These are phyloP conservation scores for Adelphocoris suturalis DNA, from an alignment of 2,888 invertebrate species.

Conservation along the genomic window DNA sequence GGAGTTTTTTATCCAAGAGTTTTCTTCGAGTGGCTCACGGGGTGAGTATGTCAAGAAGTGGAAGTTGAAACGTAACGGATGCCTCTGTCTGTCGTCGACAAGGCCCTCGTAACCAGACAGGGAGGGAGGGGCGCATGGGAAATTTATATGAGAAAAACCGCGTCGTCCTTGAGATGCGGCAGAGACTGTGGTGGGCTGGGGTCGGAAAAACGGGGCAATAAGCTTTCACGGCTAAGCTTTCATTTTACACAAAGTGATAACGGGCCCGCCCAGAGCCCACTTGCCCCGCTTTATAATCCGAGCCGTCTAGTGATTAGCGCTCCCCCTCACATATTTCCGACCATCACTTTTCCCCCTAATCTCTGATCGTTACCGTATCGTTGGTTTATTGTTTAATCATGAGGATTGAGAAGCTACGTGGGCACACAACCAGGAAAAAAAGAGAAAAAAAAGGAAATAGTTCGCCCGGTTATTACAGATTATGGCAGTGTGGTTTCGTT, in stretches of 20 bases:
- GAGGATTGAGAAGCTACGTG: background rate
- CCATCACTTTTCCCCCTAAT: constrained; percentile 11
- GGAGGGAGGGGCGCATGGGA: background rate
- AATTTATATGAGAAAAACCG: background rate
- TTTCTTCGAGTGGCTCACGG: no score
- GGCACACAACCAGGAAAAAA: background rate
- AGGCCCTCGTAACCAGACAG: background rate
- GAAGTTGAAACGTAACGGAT: no score
- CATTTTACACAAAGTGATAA: constrained; percentile 30
- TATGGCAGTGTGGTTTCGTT: no score
- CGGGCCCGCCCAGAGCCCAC: background rate
- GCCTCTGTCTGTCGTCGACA: background rate
- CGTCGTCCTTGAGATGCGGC: background rate
- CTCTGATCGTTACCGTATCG: constrained; percentile 39
- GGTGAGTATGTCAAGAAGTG: no score
- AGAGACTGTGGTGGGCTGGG: background rate
- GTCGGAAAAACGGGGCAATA: background rate
- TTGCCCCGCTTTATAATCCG: constrained; percentile 2
- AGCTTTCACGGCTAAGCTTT: background rate
- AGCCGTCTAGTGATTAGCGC: constrained; percentile 9
- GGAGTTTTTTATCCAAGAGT: no score
- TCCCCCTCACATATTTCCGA: constrained; percentile 19
- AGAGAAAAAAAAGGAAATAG: background rate
- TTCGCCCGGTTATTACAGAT: background rate
- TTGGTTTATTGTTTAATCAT: constrained; percentile 19